Evolutionary conservation across 2,797 vertebrate genomes (phyloP).

Genomic region (Pteropus rufus): DNA sequence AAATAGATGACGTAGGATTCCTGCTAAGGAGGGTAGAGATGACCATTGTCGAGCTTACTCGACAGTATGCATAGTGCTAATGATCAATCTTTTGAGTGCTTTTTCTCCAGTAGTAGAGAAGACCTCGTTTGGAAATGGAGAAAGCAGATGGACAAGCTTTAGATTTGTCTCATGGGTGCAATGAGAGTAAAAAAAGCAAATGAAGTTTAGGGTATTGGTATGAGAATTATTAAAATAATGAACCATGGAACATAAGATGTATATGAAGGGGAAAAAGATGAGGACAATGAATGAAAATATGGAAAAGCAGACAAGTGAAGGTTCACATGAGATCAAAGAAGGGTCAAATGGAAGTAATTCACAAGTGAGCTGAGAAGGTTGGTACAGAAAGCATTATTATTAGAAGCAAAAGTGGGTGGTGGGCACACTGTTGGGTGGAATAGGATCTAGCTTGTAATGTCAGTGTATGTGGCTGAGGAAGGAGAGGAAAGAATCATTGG

Average conservation of each 20-base stretch:
- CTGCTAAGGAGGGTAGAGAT: neutral
- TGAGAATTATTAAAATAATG: neutral
- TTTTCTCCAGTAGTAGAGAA: neutral
- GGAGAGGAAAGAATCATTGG: neutral
- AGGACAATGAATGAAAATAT: neutral
- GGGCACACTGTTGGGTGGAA: neutral
- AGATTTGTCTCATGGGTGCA: neutral
- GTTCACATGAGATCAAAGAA: neutral
- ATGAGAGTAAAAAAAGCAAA: neutral
- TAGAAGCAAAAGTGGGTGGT: neutral
- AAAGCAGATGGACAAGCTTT: neutral
- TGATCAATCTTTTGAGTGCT: neutral
- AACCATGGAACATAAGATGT: neutral
- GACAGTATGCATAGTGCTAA: neutral
- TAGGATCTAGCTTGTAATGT: neutral
- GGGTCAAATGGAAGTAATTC: neutral
- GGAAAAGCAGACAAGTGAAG: neutral
- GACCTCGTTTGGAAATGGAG: neutral
- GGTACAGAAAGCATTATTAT: neutral
- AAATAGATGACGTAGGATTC: neutral
- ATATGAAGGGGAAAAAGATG: neutral
- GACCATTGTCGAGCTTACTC: neutral
- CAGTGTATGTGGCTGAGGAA: neutral
- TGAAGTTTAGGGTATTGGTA: neutral
- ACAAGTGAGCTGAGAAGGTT: neutral